Conservation (phyloP, 2,888 invertebrate genomes). For the Muscina levida region DNA sequence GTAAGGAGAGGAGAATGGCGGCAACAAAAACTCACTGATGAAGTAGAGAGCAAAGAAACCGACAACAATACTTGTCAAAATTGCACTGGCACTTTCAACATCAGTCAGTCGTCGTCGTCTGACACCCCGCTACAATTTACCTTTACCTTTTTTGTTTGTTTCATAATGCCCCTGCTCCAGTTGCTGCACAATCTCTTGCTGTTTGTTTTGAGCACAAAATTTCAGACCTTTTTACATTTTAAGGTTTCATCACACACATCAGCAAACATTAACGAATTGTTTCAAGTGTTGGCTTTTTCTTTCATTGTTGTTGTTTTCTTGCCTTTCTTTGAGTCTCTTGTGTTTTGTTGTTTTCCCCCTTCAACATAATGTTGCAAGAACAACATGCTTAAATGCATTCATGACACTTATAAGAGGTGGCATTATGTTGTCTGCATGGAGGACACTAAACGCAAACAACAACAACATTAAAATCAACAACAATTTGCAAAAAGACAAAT, state of each 20-base stretch:
- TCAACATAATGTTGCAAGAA: slow-evolving; percentile 30
- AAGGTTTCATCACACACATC: slow-evolving; percentile 52
- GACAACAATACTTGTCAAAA: slow-evolving; percentile 48
- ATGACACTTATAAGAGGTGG: slow-evolving; percentile 52
- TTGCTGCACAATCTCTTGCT: slow-evolving; percentile 13
- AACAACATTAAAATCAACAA: too few species aligned
- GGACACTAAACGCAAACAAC: not conserved
- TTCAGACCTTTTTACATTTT: slow-evolving; percentile 45
- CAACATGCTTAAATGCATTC: slow-evolving; percentile 56
- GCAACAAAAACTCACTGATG: slow-evolving; percentile 37
- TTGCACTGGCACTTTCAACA: slow-evolving; percentile 27
- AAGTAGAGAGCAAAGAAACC: too few species aligned
- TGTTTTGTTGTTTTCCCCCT: not conserved
- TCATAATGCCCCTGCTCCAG: not conserved
- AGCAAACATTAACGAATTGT: slow-evolving; percentile 33
- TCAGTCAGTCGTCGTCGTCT: not conserved
- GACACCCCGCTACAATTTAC: too few species aligned
- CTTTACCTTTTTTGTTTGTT: too few species aligned
- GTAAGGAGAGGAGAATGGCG: slow-evolving; percentile 4
- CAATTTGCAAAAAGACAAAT: not conserved
- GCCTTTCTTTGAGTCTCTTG: not conserved
- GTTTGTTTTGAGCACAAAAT: slow-evolving; percentile 54
- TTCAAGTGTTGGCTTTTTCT: slow-evolving; percentile 18
- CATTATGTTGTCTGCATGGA: slow-evolving; percentile 54
- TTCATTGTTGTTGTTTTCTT: slow-evolving; percentile 4